Evolutionary conservation across 2,113 vertebrate genomes (phyloP), one percentile per base, ranked within the genome.

Genomic region (Zeus faber): DNA sequence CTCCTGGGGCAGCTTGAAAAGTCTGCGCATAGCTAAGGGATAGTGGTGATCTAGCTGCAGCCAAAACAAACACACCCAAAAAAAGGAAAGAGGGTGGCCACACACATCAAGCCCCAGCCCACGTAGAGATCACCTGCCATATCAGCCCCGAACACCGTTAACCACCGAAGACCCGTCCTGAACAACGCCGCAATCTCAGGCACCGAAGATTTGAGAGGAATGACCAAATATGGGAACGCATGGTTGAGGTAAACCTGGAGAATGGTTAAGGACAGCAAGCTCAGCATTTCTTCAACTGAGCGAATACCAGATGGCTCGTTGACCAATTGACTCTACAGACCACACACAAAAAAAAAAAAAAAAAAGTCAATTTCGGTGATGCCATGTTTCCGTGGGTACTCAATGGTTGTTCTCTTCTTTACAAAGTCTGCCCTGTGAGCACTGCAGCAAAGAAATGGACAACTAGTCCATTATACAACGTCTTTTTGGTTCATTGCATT

Each of bases 361-460:
- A n/a, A n/a, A n/a, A n/a, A n/a, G n/a, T n/a, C 6, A 1, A 6
- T 55, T 68, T 45, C 20, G 31, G 31, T 47, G 39, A 60, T 53
- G 68, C 49, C 27, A 75, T 72, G 13, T 74, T 78, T 80, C 80
- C 72, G 54, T 50, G 53, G 44, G 35, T 67, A 17, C 61, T 65
- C 14, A 16, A 54, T 39, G 57, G 63, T 33, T 41, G 37, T 62
- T 61, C 54, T 37, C 58, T 58, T 54, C 18, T 33, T 29, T 41
- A 53, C 44, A 45, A 67, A 41, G 51, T 6, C 25, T 41, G 62
- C 62, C 27, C 17, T 39, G 56, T 69, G 59, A 74, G 72, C 64
- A 59, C 16, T 61, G 37, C 33, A n/a, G 5, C 49, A 59, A 6
- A n/a, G n/a, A n/a, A n/a, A n/a, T n/a, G n/a, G n/a, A n/a, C n/a